Evolutionary conservation across 2,888 invertebrate species (phyloP), one percentile per base, ranked within the genome.

Genomic region (Drosophila rellima): DNA sequence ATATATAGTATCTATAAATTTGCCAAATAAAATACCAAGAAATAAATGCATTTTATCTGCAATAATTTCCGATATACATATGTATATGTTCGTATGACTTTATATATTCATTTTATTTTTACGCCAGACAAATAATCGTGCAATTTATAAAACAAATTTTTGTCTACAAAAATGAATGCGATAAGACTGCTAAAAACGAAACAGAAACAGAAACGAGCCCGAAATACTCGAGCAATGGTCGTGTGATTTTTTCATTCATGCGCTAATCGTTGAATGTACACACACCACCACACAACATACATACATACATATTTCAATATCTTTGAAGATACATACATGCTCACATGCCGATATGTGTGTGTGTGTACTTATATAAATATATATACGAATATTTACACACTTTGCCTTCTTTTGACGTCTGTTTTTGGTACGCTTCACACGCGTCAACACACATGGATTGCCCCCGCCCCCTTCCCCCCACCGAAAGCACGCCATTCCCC

Each of bases 191-290:
- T 23, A 51, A 37, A 51, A 47, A 15, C 15, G 18, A 48, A 23
- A 17, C 13, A n/a, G 11, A 29, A 18, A 44, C 8, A 35, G 42
- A 56, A 55, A 15, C 40, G 20, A 65, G 44, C 13, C 26, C 48
- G 33, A 69, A 66, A 72, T 78, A 61, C 57, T 61, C 64, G 64
- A 64, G 80, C 47, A 51, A 63, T 77, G 48, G 29, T 80, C 59
- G 76, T 80, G 56, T 60, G 80, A 75, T 78, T 89, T 83, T 55
- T 83, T 83, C 82, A 83, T 83, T 83, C 82, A 83, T 83, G 89
- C 82, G 86, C 82, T 82, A 82, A 83, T 89, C 90, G 82, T 61
- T 61, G 70, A 51, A 57, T 50, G 39, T 48, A 23, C 47, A 48
- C 47, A 37, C 37, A 37, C 13, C 10, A 10, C 0, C 31, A 10